Conservation (phyloP, 2,888 invertebrate genomes). For the Cacoxenus indagator region DNA sequence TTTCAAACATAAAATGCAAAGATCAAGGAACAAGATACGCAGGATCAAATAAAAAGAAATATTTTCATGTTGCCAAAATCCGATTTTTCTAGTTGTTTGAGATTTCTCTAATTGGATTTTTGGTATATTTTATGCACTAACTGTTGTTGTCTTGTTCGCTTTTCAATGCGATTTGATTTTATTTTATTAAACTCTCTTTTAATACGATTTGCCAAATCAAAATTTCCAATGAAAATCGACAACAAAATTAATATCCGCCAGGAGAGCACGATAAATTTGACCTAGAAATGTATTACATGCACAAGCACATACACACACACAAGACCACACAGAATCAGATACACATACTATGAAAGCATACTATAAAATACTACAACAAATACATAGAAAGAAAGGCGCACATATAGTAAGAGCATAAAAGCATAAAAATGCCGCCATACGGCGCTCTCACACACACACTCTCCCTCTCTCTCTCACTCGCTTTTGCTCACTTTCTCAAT, state of each 20-base stretch:
- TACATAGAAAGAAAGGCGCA: background rate
- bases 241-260: slow-evolving; percentile 18
- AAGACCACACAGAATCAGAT: slow-evolving; percentile 32
- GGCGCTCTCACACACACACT: background rate
- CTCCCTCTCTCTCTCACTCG: background rate
- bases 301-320: slow-evolving; percentile 11
- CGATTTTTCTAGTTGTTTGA: too few species aligned
- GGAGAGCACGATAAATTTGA: slow-evolving; percentile 44
- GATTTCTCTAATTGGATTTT: slow-evolving; percentile 9
- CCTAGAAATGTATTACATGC: slow-evolving; percentile 52
- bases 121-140: slow-evolving; percentile 8
- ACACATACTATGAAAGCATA: background rate
- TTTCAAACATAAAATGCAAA: too few species aligned
- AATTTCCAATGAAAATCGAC: slow-evolving; percentile 7
- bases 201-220: background rate
- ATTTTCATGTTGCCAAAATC: too few species aligned
- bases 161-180: background rate
- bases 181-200: slow-evolving; percentile 3
- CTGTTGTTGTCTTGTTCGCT: slow-evolving; percentile 1
- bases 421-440: background rate
- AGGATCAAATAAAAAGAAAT: too few species aligned
- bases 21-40: too few species aligned
- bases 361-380: slow-evolving; percentile 5
- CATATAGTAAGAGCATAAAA: background rate
- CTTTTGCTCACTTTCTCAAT: background rate